A percentile compares a stretch with the other conserved stretches of the same genome.
phyloP scores from a whole-genome alignment of 2,113 vertebrate genomes.

The Mus musculus region DNA sequence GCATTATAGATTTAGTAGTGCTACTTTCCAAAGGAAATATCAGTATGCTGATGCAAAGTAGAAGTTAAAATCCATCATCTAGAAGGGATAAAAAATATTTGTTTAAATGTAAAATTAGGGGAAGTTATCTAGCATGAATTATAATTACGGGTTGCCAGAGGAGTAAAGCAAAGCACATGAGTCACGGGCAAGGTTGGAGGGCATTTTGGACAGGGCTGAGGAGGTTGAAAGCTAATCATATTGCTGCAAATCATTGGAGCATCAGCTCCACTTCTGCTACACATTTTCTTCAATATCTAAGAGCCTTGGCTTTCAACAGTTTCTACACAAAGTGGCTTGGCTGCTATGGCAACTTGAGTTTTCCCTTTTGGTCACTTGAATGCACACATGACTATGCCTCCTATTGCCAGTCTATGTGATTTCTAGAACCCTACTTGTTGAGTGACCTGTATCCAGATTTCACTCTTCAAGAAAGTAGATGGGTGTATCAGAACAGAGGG shows the following conservation, averaged over 20 bases:
- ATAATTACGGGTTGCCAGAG: background rate
- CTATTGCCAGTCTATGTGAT: background rate
- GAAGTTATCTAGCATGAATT: background rate
- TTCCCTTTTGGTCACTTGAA: background rate
- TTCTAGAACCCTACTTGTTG: background rate
- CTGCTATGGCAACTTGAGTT: background rate
- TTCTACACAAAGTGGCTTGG: background rate
- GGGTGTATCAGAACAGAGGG: background rate
- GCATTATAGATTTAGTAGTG: background rate
- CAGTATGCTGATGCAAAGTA: background rate
- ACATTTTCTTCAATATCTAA: background rate
- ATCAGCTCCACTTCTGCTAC: background rate
- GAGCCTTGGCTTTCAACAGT: background rate
- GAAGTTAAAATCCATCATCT: background rate
- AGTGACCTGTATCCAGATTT: background rate
- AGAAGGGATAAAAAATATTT: background rate
- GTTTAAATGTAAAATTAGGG: background rate
- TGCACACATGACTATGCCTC: background rate
- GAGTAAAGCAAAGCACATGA: background rate
- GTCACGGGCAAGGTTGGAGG: background rate
- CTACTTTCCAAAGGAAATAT: slow-evolving; percentile 15
- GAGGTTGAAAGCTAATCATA: background rate
- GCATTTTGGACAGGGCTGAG: background rate
- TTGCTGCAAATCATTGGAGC: background rate
- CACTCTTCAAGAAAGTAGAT: background rate